phyloP scores from a whole-genome alignment of 2,888 invertebrate species.

The Nasonovia ribisnigri region DNA sequence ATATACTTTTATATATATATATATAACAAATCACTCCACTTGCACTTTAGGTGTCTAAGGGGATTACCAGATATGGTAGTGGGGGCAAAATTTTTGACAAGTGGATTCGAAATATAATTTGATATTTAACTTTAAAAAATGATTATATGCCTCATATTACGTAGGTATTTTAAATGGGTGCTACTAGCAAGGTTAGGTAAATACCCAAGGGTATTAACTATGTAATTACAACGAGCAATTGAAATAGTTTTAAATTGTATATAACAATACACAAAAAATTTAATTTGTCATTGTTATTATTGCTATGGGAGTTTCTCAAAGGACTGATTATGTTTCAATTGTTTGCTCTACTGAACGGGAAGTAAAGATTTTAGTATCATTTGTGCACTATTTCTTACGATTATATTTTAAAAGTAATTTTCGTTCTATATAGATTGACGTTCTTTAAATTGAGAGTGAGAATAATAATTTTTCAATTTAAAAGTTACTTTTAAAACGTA shows the following conservation, averaged over 20 bases:
- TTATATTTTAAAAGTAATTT: neutral
- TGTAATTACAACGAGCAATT: neutral
- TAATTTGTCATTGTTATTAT: neutral
- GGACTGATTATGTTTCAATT: constrained; percentile 19
- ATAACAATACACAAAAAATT: neutral
- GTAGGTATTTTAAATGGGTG: neutral
- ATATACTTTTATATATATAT: too few species aligned
- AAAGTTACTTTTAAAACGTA: neutral
- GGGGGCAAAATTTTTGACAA: too few species aligned
- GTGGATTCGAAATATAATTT: neutral
- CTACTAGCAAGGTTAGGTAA: neutral
- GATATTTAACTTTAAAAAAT: neutral
- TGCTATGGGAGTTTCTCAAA: neutral
- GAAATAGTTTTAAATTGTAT: neutral
- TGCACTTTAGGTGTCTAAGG: too few species aligned
- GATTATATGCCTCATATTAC: neutral
- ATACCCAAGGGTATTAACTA: neutral
- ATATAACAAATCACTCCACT: too few species aligned
- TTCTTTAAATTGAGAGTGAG: neutral
- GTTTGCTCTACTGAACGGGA: constrained; percentile 38
- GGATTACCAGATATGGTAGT: too few species aligned
- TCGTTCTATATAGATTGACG: neutral
- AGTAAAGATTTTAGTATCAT: constrained; percentile 23
- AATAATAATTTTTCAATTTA: neutral
- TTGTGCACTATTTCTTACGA: neutral